These are phyloP conservation scores for Nezara viridula DNA, from an alignment of 2,888 invertebrate species.

Conservation along the genomic window DNA sequence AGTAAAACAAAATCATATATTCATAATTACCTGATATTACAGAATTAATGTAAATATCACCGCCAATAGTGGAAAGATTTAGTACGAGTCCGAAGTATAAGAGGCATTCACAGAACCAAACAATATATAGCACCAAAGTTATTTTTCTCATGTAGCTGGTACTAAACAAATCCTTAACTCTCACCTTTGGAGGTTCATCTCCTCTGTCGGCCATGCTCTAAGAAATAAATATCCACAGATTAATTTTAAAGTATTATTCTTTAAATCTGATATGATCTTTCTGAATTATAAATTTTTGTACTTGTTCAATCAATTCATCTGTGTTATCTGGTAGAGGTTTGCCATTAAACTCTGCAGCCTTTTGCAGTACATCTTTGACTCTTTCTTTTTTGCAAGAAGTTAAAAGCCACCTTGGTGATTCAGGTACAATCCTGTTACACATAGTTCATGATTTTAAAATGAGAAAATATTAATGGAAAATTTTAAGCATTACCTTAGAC, in stretches of 20 bases:
- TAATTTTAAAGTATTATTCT: not conserved
- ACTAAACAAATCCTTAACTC: not conserved
- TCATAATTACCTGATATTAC: conserved; percentile 70
- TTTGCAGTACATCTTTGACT: not conserved
- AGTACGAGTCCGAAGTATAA: not conserved
- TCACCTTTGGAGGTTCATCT: not conserved
- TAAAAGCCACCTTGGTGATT: conserved; percentile 23
- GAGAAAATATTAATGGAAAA: not conserved
- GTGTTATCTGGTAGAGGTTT: conserved; percentile 79
- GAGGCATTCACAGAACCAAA: not conserved
- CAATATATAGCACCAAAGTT: not conserved
- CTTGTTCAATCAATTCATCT: conserved; percentile 82
- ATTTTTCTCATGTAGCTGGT: not conserved
- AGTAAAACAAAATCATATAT: no score
- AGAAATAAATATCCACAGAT: not conserved
- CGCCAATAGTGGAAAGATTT: conserved; percentile 81
- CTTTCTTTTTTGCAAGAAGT: not conserved
- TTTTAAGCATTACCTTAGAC: not conserved
- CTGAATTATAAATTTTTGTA: conserved; percentile 84
- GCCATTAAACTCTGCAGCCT: conserved; percentile 68
- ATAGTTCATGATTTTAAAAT: not conserved
- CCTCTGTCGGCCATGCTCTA: not conserved
- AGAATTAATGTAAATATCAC: conserved; percentile 79
- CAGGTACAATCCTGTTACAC: not conserved
- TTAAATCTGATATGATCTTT: conserved; percentile 70